phyloP scores from a whole-genome alignment of 1,140 invertebrate species.

The Phymorhynchus buccinoides region DNA sequence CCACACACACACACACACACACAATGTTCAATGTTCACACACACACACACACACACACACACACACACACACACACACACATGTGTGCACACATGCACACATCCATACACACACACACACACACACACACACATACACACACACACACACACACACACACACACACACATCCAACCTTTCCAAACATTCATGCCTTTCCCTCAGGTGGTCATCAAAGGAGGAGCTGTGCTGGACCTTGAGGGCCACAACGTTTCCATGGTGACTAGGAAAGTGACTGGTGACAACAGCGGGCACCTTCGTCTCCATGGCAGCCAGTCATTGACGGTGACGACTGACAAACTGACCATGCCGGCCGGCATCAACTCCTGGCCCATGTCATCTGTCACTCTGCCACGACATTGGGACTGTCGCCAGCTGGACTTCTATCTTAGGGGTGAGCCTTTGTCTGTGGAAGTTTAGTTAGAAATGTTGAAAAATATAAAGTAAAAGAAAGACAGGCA shows the following conservation, averaged over 20 bases:
- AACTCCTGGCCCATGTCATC: conserved; percentile 52
- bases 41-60: background rate
- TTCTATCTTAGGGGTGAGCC: conserved; percentile 61
- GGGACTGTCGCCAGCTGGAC: conserved; percentile 61
- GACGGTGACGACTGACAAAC: conserved; percentile 43
- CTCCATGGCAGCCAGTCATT: conserved; percentile 50
- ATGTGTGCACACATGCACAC: too few relatives aligned
- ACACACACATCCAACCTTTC: background rate
- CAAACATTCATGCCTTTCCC: background rate
- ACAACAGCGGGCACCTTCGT: conserved; percentile 56
- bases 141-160: background rate
- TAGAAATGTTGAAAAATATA: too few relatives aligned
- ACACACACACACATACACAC: background rate
- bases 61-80: background rate
- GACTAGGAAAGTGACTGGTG: conserved; percentile 51
- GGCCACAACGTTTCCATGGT: conserved; percentile 47
- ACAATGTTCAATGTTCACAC: background rate
- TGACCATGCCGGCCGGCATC: conserved; percentile 54
- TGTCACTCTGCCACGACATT: conserved; percentile 52
- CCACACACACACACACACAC: conserved; percentile 9
- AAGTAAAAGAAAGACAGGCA: too few relatives aligned
- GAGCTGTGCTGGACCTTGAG: conserved; percentile 50
- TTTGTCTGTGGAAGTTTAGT: too few relatives aligned
- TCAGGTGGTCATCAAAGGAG: conserved; percentile 56
- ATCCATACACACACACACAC: background rate